These are phyloP conservation scores for Drosophila cyrtoloma DNA, from an alignment of 2,888 invertebrate species.

Conservation along the genomic window DNA sequence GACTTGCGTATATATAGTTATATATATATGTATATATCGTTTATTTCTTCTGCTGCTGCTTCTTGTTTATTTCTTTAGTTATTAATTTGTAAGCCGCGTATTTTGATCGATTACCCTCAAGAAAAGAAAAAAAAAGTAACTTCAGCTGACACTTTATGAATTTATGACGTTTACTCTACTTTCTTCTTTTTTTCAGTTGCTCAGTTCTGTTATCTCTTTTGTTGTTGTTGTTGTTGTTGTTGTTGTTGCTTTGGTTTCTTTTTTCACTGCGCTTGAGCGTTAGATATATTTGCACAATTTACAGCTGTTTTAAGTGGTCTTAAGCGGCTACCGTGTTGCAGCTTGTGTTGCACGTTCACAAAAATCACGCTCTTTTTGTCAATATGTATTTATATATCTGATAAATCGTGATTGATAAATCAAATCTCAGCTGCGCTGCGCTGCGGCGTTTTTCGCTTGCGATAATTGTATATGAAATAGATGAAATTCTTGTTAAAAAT, in stretches of 20 bases:
- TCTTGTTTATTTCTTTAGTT: slow-evolving; percentile 50
- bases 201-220: slow-evolving; percentile 27
- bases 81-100: slow-evolving; percentile 73
- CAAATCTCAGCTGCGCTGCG: slow-evolving; percentile 27
- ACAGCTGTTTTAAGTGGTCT: slow-evolving; percentile 69
- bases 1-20: slow-evolving; percentile 41
- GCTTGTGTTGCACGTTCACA: slow-evolving; percentile 32
- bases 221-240: slow-evolving; percentile 28
- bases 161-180: slow-evolving; percentile 60
- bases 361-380: slow-evolving; percentile 71
- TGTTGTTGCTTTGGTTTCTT: slow-evolving; percentile 22
- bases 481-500: slow-evolving; percentile 80
- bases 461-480: slow-evolving; percentile 83
- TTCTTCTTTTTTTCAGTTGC: neutral
- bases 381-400: slow-evolving; percentile 36
- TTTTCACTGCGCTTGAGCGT: slow-evolving; percentile 15
- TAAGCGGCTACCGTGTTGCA: slow-evolving; percentile 38
- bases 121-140: neutral
- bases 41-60: neutral
- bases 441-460: slow-evolving; percentile 70
- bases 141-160: slow-evolving; percentile 51
- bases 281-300: slow-evolving; percentile 76
- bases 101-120: slow-evolving; percentile 69
- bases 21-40: slow-evolving; percentile 12
- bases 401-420: slow-evolving; percentile 9